Evolutionary conservation across 1,140 invertebrate species (phyloP), one percentile per base, ranked within the genome.

Genomic region (Penaeus japonicus): DNA sequence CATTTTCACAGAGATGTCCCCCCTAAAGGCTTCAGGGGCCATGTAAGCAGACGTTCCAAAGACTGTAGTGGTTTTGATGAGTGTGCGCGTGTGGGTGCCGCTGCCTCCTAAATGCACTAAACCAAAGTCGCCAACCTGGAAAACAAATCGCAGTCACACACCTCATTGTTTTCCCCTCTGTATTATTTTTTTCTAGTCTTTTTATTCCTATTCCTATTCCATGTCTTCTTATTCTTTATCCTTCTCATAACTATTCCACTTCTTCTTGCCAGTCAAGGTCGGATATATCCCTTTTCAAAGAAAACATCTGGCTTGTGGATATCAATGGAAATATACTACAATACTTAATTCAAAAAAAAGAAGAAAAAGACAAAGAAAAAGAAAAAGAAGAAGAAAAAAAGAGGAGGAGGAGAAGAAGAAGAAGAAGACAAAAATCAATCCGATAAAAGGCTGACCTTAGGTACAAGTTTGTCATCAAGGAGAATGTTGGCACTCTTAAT

Each of bases 401-500:
- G 2, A 73, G 5, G 62, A 65, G 62, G 7, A 17, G 27, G 27
- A 73, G 4, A 65, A 30, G 12, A 73, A 27, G 4, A 24, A 7
- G 32, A 4, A 30, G 27, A 24, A 73, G 24, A 15, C 24, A 73
- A 18, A 17, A 10, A 27, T 65, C 32, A 84, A 62, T 85, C 12
- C 4, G 22, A 83, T 22, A 85, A 10, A 39, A 12, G 15, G 89
- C 84, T 90, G 93, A 95, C 95, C 93, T 95, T 96, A 2, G 95
- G 94, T 32, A 93, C 92, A 91, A 94, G 94, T 81, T 94, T 92
- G 77, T 92, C 92, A 91, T 95, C 95, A 18, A 96, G 91, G 39
- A 96, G 92, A 92, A 96, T 95, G 92, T 96, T 96, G 2, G 95
- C 95, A 92, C 94, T 95, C 93, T 96, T 96, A 24, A 96, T 94